Evolutionary conservation across 2,797 vertebrate species (phyloP).

Genomic region (Centropyge bicolor): DNA sequence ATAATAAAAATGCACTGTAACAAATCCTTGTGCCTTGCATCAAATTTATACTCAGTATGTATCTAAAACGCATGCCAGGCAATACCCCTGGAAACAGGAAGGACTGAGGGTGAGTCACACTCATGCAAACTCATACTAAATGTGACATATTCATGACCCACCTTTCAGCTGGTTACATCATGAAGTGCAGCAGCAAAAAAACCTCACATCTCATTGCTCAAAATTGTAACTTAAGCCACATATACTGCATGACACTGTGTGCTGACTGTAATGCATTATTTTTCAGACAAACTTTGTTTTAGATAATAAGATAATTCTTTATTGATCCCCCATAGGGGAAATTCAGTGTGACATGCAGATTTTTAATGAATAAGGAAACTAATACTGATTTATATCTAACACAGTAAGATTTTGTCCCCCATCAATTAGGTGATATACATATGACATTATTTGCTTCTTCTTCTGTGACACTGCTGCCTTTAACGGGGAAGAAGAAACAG

Average conservation of each 20-base stretch:
- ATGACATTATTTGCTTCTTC: not conserved
- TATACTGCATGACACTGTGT: not conserved
- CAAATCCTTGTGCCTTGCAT: slow-evolving; percentile 3
- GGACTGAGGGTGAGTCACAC: not conserved
- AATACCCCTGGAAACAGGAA: not conserved
- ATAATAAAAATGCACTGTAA: not conserved
- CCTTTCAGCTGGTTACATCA: slow-evolving; percentile 6
- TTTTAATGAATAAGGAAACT: not conserved
- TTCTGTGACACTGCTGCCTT: not conserved
- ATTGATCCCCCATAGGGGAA: no score
- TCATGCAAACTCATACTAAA: not conserved
- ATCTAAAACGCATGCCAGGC: not conserved
- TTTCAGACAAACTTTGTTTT: not conserved
- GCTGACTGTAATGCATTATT: not conserved
- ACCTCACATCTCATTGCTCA: not conserved
- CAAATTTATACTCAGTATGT: not conserved
- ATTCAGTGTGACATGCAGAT: not conserved
- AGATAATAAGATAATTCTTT: no score
- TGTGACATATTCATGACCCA: not conserved
- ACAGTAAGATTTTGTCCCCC: not conserved
- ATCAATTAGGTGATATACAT: not conserved
- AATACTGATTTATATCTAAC: not conserved
- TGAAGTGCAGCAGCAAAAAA: not conserved
- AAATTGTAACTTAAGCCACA: not conserved
- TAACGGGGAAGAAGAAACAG: not conserved